A percentile compares a stretch with the other conserved stretches of the same genome.
Conservation (phyloP, 2,888 invertebrate genomes). For the Schizotus pectinicornis region DNA sequence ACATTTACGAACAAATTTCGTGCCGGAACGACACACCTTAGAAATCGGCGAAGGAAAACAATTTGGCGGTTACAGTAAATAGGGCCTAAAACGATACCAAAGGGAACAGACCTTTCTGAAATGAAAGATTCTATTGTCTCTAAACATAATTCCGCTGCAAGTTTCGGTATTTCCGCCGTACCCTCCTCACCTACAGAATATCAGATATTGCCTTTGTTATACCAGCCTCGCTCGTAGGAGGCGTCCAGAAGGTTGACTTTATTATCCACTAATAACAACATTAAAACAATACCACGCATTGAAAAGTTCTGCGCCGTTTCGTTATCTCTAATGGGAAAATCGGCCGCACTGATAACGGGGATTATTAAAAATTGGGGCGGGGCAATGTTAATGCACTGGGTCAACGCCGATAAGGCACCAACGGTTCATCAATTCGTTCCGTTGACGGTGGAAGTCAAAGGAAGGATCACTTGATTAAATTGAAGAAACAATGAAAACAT, state of each 20-base stretch:
- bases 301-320: background rate
- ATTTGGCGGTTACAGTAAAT: conserved; percentile 33
- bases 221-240: background rate
- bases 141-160: conserved; percentile 36
- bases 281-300: conserved; percentile 7
- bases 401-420: too few species aligned
- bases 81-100: conserved; percentile 36
- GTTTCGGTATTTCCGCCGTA: background rate
- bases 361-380: conserved; percentile 8
- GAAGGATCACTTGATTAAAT: too few species aligned
- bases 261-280: conserved; percentile 4
- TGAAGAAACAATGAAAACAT: too few species aligned
- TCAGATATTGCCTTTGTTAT: conserved; percentile 17
- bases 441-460: too few species aligned
- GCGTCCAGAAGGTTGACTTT: background rate
- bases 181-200: conserved; percentile 3
- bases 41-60: conserved; percentile 20
- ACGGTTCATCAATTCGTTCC: too few species aligned
- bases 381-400: too few species aligned
- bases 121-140: conserved; percentile 43
- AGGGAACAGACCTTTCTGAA: conserved; percentile 39
- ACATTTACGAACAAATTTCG: background rate
- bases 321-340: conserved; percentile 34
- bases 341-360: conserved; percentile 26
- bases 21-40: conserved; percentile 3